Evolutionary conservation across 2,113 vertebrate genomes (phyloP).

Genomic region (Sphaerodactylus townsendi): DNA sequence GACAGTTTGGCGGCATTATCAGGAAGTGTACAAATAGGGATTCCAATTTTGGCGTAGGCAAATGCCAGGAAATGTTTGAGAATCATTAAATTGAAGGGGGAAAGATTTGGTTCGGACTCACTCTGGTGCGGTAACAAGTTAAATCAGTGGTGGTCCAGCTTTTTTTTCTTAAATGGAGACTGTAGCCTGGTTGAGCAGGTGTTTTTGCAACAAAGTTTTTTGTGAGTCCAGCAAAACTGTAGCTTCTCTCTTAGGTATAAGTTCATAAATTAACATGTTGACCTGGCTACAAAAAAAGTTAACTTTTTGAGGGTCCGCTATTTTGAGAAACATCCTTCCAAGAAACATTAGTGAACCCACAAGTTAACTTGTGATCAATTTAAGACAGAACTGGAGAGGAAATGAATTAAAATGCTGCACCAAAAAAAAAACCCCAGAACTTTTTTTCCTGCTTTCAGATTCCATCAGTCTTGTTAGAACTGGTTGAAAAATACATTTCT

Average conservation of each 20-base stretch:
- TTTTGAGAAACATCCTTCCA: background rate
- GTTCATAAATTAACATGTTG: background rate
- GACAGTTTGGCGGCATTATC: slow-evolving; percentile 21
- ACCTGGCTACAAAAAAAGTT: background rate
- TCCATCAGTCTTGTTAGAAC: background rate
- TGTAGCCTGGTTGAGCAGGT: background rate
- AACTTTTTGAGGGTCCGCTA: background rate
- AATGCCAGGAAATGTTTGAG: slow-evolving; percentile 13
- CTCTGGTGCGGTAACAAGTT: background rate
- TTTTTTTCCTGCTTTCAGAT: background rate
- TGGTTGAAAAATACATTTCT: background rate
- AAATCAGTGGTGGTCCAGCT: background rate
- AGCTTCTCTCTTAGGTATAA: background rate
- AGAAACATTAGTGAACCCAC: background rate
- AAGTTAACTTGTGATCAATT: background rate
- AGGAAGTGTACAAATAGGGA: slow-evolving; percentile 29
- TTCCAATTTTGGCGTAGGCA: slow-evolving; percentile 6
- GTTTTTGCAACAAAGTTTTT: background rate
- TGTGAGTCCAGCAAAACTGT: background rate
- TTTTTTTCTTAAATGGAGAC: background rate
- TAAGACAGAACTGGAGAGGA: background rate
- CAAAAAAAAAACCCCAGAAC: background rate
- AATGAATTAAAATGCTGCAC: background rate
- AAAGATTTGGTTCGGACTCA: background rate
- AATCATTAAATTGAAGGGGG: background rate